Evolutionary conservation across 1,140 invertebrate species (phyloP), one percentile per base, ranked within the genome.

Genomic region (Hyposmocoma kahamanoa): DNA sequence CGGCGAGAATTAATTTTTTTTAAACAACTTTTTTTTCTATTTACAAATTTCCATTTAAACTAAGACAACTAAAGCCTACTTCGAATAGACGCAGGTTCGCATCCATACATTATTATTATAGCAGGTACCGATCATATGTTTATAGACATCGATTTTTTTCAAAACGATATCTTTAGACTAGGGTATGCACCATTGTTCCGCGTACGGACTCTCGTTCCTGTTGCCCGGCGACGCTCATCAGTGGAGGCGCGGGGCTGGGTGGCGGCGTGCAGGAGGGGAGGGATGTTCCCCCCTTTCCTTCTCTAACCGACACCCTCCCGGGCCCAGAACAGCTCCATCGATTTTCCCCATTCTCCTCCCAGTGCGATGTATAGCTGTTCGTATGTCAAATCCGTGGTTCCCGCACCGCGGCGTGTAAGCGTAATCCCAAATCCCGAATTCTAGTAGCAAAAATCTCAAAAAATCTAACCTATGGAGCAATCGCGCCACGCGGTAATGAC

Each of bases 41-140:
- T 70, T 84, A 84, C 81, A 84, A 80, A 80, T 84, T 83, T 84
- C 62, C 67, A 82, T 80, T 82, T 84, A 82, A 73, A 84, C 81
- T 82, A 84, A 77, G 73, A 84, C 78, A 79, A 79, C 82, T 82
- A 84, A 81, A 83, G 77, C 78, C 81, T 84, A 82, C 74, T 72
- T 75, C 69, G 78, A 83, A 84, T 77, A 84, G 79, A 81, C 79
- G 79, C 81, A 84, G 81, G 81, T 45, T 67, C 78, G 81, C 79
- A 84, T 83, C 81, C 81, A 82, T 81, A 82, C 81, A 81, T 82
- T 79, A 77, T 71, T 72, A 80, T 66, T 70, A 71, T 81, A 80
- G 69, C 81, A 84, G 81, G 81, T 82, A 82, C 78, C 73, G 75
- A 81, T 80, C 65, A 75, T 81, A 82, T 80, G 80, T 80, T 75